Evolutionary conservation across 64 coral and sea anemone genomes (phyloP).

Genomic region (Pocillopora damicornis): DNA sequence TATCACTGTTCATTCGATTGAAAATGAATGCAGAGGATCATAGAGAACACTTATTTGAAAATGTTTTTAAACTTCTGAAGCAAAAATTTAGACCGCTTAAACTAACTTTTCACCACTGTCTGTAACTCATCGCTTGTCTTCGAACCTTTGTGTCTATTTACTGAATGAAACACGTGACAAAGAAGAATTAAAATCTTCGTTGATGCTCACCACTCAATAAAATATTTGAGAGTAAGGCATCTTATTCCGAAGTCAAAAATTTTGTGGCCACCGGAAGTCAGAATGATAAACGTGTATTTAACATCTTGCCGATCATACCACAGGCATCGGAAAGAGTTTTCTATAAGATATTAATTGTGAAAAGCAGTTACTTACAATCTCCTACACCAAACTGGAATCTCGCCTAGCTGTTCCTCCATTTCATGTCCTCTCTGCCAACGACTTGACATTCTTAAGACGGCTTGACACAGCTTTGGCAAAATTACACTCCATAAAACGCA

Average conservation of each 20-base stretch:
- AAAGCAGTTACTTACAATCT: conserved; percentile 46
- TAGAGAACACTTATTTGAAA: background rate
- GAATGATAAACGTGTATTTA: background rate
- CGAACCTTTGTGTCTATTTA: background rate
- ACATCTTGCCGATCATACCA: background rate
- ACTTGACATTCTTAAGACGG: background rate
- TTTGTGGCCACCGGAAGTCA: background rate
- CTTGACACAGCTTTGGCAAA: conserved; percentile 30
- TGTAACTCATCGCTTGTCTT: no score
- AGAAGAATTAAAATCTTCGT: background rate
- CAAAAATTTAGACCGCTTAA: background rate
- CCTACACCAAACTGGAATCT: background rate
- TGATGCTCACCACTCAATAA: background rate
- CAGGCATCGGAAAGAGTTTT: no score
- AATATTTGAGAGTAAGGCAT: background rate
- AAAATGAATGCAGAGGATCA: background rate
- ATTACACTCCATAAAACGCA: conserved; percentile 25
- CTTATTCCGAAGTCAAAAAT: background rate
- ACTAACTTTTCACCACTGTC: background rate
- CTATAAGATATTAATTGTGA: no score
- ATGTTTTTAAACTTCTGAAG: background rate
- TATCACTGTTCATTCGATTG: background rate
- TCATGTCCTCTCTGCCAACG: background rate
- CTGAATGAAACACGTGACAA: no score
- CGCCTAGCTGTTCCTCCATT: background rate